These are phyloP conservation scores for Semotilus atromaculatus DNA, from an alignment of 2,797 vertebrate genomes.

Conservation along the genomic window DNA sequence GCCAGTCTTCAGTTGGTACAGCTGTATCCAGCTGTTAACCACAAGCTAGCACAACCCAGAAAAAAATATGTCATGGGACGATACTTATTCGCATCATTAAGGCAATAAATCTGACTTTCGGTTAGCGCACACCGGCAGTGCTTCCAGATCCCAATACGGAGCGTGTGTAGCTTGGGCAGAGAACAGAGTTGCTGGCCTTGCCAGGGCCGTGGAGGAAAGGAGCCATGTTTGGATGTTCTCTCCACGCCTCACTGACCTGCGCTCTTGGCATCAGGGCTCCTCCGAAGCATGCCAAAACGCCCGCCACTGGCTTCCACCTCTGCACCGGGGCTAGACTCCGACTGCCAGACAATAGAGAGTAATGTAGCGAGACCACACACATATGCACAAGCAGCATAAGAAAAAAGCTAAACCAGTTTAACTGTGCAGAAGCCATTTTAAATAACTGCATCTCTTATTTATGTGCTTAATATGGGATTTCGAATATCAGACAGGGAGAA, in stretches of 20 bases:
- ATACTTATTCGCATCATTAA: conserved; percentile 47
- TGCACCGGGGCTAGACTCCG: conserved; percentile 19
- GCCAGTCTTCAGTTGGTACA: conserved; percentile 29
- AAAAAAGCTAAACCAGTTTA: conserved; percentile 25
- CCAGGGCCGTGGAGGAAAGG: conserved; percentile 18
- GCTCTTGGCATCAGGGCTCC: conserved; percentile 35
- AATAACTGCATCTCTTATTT: conserved; percentile 37
- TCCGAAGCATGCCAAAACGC: conserved; percentile 20
- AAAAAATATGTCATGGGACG: conserved; percentile 3
- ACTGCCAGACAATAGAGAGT: conserved; percentile 35
- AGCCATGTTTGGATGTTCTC: conserved; percentile 50
- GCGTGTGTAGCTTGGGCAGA: conserved; percentile 47
- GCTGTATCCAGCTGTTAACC: conserved; percentile 41
- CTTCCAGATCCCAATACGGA: conserved; percentile 22
- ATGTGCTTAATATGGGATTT: conserved; percentile 44
- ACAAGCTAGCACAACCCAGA: not conserved
- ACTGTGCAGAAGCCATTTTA: conserved; percentile 46
- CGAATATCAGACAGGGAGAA: conserved; percentile 38
- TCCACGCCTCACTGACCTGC: conserved; percentile 37
- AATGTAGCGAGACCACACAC: conserved; percentile 45
- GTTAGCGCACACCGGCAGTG: not conserved
- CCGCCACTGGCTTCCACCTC: conserved; percentile 45
- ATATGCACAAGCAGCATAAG: conserved; percentile 1
- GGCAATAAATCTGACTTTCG: conserved; percentile 29
- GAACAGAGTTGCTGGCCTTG: conserved; percentile 37